phyloP scores from a whole-genome alignment of 2,797 vertebrate species.

The Sus cebifrons region DNA sequence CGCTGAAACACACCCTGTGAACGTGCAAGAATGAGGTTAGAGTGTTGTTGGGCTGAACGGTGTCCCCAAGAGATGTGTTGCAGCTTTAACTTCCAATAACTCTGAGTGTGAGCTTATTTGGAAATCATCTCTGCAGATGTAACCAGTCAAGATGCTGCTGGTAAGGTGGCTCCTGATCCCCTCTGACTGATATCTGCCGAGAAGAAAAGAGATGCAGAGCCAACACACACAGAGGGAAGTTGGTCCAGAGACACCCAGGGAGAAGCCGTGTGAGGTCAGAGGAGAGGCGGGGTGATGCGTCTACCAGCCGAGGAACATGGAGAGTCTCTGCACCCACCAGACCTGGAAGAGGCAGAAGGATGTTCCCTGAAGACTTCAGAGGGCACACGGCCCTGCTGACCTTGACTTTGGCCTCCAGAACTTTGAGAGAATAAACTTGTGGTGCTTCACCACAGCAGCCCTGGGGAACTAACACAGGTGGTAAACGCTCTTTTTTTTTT shows the following conservation, averaged over 20 bases:
- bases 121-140: not conserved
- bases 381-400: accelerated
- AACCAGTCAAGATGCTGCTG: too few relatives aligned
- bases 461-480: accelerated
- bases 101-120: not conserved
- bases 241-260: accelerated
- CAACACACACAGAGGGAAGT: not conserved
- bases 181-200: accelerated
- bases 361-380: not conserved
- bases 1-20: accelerated
- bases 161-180: accelerated
- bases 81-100: too few relatives aligned
- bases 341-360: not conserved
- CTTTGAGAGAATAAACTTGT: accelerated
- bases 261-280: not conserved
- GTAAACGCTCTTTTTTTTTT: not conserved
- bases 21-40: accelerated
- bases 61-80: not conserved
- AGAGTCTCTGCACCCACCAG: accelerated
- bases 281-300: accelerated
- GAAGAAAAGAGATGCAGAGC: not conserved
- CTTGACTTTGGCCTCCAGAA: not conserved
- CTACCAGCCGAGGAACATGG: not conserved
- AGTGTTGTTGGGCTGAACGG: accelerated
- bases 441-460: too few relatives aligned